A percentile compares a stretch with the other conserved stretches of the same genome.
Conservation (phyloP, 1,140 invertebrate genomes). For the Drosophila orosa region DNA sequence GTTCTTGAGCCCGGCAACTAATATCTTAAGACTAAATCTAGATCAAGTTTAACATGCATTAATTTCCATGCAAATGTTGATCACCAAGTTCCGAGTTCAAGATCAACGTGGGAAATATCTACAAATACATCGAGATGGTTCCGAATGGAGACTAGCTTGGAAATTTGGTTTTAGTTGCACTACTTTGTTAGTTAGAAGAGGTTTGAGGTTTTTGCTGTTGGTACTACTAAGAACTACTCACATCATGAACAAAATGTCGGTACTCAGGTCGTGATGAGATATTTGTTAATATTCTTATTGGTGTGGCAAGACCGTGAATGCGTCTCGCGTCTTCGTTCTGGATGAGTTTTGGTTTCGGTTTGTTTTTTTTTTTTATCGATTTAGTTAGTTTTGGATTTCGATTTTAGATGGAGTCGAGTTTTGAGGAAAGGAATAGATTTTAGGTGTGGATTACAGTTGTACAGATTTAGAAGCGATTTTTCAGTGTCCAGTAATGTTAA, state of each 20-base stretch:
- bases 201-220: slow-evolving; percentile 35
- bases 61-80: slow-evolving; percentile 27
- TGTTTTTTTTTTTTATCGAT: slow-evolving; percentile 49
- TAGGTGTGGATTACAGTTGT: slow-evolving; percentile 66
- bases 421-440: slow-evolving; percentile 79
- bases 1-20: background rate
- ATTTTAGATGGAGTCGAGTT: slow-evolving; percentile 66
- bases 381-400: slow-evolving; percentile 50
- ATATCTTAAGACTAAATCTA: background rate
- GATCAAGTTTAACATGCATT: slow-evolving; percentile 14
- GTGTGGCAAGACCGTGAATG: slow-evolving; percentile 84
- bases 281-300: slow-evolving; percentile 84
- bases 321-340: slow-evolving; percentile 84
- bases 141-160: slow-evolving; percentile 26
- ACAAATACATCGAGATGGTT: slow-evolving; percentile 38
- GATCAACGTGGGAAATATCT: slow-evolving; percentile 8
- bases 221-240: slow-evolving; percentile 82
- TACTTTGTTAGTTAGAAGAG: slow-evolving; percentile 56
- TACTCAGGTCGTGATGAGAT: slow-evolving; percentile 84
- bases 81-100: background rate
- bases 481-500: background rate
- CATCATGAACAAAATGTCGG: slow-evolving; percentile 84
- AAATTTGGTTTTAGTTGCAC: slow-evolving; percentile 35
- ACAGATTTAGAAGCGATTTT: slow-evolving; percentile 24
- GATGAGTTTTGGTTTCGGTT: slow-evolving; percentile 73